phyloP scores from a whole-genome alignment of 2,113 vertebrate genomes.

The Pitta sordida region DNA sequence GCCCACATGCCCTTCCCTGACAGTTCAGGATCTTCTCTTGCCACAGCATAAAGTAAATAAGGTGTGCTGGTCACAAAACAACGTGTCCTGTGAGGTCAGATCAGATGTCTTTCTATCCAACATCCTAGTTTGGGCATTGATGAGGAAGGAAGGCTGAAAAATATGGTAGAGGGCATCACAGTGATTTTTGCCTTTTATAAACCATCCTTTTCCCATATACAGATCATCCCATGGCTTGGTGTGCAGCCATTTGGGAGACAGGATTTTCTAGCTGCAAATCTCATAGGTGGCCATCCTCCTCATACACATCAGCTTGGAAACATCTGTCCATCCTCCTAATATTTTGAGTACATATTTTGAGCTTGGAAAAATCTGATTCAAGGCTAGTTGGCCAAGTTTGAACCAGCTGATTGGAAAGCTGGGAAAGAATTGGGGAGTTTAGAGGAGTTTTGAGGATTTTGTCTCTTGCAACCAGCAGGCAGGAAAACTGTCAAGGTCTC shows the following conservation, averaged over 20 bases:
- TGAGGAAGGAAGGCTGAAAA: not conserved
- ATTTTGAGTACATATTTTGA: not conserved
- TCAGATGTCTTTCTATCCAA: not conserved
- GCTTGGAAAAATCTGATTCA: not conserved
- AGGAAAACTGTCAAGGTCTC: not conserved
- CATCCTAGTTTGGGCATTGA: not conserved
- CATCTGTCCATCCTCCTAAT: not conserved
- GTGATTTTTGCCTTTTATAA: not conserved
- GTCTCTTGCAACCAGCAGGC: not conserved
- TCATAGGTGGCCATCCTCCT: not conserved
- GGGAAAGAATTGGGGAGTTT: not conserved
- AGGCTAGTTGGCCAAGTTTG: not conserved
- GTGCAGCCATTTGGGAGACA: not conserved
- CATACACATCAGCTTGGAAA: not conserved
- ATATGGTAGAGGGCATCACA: not conserved
- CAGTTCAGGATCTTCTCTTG: not conserved
- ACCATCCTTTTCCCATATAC: not conserved
- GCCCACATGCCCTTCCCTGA: not conserved
- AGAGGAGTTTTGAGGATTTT: not conserved
- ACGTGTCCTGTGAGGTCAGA: not conserved
- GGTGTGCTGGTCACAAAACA: not conserved
- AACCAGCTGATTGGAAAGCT: not conserved
- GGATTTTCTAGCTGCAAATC: not conserved
- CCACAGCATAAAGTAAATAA: not conserved
- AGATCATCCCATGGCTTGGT: not conserved